A percentile compares a stretch with the other conserved stretches of the same genome.
Conservation (phyloP, 2,888 invertebrate species). For the Harmothoe impar region DNA sequence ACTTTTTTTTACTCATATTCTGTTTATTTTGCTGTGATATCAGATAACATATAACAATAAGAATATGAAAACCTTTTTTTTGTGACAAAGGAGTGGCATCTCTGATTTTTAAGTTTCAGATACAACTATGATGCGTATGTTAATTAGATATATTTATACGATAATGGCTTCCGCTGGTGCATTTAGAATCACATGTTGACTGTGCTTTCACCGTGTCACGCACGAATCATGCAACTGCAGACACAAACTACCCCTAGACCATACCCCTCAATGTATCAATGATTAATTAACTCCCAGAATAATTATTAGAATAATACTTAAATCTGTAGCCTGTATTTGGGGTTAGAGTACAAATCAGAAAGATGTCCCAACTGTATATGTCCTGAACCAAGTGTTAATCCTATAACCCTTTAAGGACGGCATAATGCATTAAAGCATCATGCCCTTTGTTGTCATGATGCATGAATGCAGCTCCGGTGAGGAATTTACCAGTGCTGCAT, state of each 20-base stretch:
- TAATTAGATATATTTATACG: neutral
- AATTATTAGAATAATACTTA: neutral
- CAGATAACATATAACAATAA: too few species aligned
- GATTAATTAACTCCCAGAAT: neutral
- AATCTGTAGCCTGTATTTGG: neutral
- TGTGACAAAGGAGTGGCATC: too few species aligned
- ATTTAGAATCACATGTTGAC: slow-evolving; percentile 1
- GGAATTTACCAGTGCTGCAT: too few species aligned
- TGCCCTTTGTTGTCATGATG: too few species aligned
- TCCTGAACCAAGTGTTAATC: neutral
- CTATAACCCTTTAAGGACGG: too few species aligned
- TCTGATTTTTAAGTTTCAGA: too few species aligned
- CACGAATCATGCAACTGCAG: neutral
- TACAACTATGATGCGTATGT: too few species aligned
- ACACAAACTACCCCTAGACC: neutral
- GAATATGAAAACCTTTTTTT: too few species aligned
- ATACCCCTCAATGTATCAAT: neutral
- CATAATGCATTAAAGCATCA: too few species aligned
- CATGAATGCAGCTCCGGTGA: too few species aligned
- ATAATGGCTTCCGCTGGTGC: neutral
- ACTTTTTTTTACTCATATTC: too few species aligned
- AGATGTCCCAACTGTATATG: neutral
- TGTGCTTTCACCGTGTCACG: neutral
- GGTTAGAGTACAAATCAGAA: neutral
- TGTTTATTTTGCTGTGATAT: too few species aligned